These are phyloP conservation scores for Chaetodon trifascialis DNA, from an alignment of 2,113 vertebrate genomes.

Conservation along the genomic window DNA sequence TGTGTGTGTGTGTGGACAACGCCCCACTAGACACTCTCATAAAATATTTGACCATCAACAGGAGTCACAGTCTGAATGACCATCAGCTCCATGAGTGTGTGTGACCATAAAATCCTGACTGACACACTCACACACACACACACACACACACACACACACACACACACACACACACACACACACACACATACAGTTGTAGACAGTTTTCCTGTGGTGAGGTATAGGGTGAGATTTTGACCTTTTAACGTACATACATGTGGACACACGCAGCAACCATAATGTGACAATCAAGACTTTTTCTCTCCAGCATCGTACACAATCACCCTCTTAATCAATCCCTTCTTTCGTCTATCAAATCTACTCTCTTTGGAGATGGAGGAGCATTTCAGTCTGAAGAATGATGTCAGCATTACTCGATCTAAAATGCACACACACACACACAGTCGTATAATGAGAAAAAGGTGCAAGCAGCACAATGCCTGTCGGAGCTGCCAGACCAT, in stretches of 20 bases:
- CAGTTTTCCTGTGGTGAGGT: not conserved
- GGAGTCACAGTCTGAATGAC: constrained; percentile 23
- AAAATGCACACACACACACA: constrained; percentile 35
- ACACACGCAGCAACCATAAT: not conserved
- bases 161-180: not conserved
- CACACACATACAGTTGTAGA: not conserved
- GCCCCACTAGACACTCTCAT: not conserved
- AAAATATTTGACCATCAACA: constrained; percentile 32
- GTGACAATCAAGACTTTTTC: not conserved
- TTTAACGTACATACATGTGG: not conserved
- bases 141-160: not conserved
- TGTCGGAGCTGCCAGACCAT: constrained; percentile 59
- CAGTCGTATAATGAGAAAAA: constrained; percentile 77
- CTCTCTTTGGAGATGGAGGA: not conserved
- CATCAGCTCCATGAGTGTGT: not conserved
- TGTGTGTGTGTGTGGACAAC: not conserved
- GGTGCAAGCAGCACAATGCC: constrained; percentile 69
- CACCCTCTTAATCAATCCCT: not conserved
- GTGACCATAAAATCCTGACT: not conserved
- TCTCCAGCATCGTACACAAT: not conserved
- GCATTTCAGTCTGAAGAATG: constrained; percentile 49
- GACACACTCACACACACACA: not conserved
- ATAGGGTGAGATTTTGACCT: not conserved
- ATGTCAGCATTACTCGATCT: constrained; percentile 53
- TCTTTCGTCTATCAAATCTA: constrained; percentile 6